Percentiles rank a stretch among this genome's conserved stretches.
Conservation (phyloP, 2,113 vertebrate species). For the Callaeas wilsoni region DNA sequence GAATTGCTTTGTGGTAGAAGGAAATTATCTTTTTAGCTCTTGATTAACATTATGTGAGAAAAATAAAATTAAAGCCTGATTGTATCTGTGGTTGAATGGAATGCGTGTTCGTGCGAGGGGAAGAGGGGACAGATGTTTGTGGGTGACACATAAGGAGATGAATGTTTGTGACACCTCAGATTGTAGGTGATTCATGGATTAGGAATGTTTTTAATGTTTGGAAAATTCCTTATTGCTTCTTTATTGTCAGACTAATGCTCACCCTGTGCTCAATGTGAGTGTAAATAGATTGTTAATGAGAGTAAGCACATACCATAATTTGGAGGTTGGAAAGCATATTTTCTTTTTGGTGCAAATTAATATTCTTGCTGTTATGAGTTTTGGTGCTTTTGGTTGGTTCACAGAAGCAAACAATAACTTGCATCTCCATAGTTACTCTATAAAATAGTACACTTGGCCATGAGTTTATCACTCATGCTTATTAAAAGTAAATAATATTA, state of each 20-base stretch:
- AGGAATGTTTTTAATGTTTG: constrained; percentile 35
- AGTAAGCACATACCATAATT: background rate
- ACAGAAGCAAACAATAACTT: background rate
- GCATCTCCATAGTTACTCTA: background rate
- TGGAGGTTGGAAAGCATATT: background rate
- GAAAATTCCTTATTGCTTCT: background rate
- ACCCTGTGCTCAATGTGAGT: background rate
- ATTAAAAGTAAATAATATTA: background rate
- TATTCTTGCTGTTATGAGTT: background rate
- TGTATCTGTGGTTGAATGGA: constrained; percentile 62
- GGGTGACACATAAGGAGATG: background rate
- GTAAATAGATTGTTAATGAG: background rate
- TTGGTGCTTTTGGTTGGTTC: background rate
- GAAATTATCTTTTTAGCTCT: constrained; percentile 81
- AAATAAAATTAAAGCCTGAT: constrained; percentile 75
- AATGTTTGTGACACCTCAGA: constrained; percentile 8
- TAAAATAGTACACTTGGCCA: background rate
- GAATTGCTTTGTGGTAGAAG: constrained; percentile 86
- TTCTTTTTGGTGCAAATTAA: background rate
- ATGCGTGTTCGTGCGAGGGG: constrained; percentile 3
- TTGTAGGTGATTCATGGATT: constrained; percentile 12
- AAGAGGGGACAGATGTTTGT: constrained; percentile 51
- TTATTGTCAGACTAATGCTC: background rate
- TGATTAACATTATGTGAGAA: constrained; percentile 79
- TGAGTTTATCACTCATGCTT: background rate